Evolutionary conservation across 2,888 invertebrate genomes (phyloP), one percentile per base, ranked within the genome.

Genomic region (Petrolisthes cinctipes): DNA sequence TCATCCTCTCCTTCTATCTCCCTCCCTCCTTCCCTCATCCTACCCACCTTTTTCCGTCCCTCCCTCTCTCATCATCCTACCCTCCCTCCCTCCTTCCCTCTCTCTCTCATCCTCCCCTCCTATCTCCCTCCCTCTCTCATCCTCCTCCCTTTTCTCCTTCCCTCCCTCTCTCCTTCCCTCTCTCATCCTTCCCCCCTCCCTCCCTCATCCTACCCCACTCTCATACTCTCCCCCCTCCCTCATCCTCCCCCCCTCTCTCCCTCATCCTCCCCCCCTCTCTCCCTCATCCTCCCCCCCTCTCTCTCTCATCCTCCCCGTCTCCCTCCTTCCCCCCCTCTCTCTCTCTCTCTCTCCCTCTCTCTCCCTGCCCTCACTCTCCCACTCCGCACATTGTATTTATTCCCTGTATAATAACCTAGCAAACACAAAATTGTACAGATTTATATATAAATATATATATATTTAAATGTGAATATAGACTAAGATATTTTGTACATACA

Each of bases 401-500:
- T 88, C 81, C 51, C 53, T 84, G 88, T 88, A 88, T 88, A 4
- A 88, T 88, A 88, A 23, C 57, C 53, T 76, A 75, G 75, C 73
- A 20, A 81, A 51, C 54, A 23, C 51, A 54, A 37, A 71, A 71
- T 51, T 68, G 71, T 71, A 66, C 57, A 88, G 68, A 88, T 82
- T 81, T 84, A 80, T 88, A 86, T 76, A 86, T 57, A 86, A 82
- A 56, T 86, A 86, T 86, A 86, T 86, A 82, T 83, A 84, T 84
- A 73, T 86, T 83, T 78, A 86, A 80, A 75, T 88, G 84, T 88
- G 88, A 88, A 88, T 88, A 84, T 83, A 88, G 84, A 20, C 5
- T 87, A 84, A 84, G 81, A 84, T 61, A 88, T 84, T 84, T 82
- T 88, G 88, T 88, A 88, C 76, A 88, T 88, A 88, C 53, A 66